Conservation (phyloP, 2,797 vertebrate genomes). For the Falco naumanni region DNA sequence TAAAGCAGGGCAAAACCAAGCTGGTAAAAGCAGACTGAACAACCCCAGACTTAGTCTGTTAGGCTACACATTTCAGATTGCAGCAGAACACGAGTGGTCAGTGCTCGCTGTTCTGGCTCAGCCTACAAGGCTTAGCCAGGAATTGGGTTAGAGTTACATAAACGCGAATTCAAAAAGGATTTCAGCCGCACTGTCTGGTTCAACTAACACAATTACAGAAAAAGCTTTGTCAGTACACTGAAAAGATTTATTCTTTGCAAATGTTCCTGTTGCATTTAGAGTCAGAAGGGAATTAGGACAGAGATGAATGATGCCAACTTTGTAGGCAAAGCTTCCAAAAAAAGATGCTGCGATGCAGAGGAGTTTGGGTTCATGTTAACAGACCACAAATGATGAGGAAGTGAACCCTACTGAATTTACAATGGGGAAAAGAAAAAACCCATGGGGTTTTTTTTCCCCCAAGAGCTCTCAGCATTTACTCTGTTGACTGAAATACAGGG, state of each 20-base stretch:
- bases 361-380: background rate
- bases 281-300: conserved; percentile 1
- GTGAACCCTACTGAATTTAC: background rate
- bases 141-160: conserved; percentile 40
- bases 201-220: conserved; percentile 52
- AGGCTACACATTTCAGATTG: background rate
- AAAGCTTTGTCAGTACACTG: conserved; percentile 39
- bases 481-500: background rate
- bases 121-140: background rate
- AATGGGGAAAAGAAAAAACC: background rate
- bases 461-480: background rate
- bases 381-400: background rate
- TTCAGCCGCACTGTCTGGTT: background rate
- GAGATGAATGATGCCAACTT: background rate
- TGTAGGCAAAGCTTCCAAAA: background rate
- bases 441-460: background rate
- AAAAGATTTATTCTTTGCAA: conserved; percentile 36
- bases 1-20: background rate
- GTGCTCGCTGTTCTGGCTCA: background rate
- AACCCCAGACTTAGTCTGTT: background rate
- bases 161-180: conserved; percentile 46
- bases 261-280: background rate
- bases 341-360: background rate
- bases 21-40: background rate
- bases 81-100: background rate